Evolutionary conservation across 2,888 invertebrate species (phyloP).

Genomic region (Malthinus flaveolus): DNA sequence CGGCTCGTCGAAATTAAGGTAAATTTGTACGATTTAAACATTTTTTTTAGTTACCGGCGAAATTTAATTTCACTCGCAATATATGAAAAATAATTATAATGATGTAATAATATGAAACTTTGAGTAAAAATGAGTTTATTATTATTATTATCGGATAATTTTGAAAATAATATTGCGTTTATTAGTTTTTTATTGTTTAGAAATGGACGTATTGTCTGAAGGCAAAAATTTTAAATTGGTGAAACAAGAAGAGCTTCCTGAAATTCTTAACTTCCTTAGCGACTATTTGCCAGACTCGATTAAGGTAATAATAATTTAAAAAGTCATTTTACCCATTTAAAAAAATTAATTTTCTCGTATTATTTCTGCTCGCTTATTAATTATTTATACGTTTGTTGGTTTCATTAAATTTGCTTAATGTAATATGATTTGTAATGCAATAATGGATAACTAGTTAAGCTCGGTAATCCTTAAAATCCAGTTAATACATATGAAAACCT

Average conservation of each 20-base stretch:
- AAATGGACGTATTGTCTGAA: slow-evolving; percentile 85
- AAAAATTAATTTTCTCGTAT: not conserved
- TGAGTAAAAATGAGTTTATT: not conserved
- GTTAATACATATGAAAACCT: too few relatives aligned
- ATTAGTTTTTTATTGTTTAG: slow-evolving; percentile 56
- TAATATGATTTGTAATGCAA: too few relatives aligned
- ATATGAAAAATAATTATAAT: not conserved
- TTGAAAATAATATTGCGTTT: too few relatives aligned
- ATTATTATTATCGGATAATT: not conserved
- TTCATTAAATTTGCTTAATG: too few relatives aligned
- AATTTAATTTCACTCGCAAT: not conserved
- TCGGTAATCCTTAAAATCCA: too few relatives aligned
- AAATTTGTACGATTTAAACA: slow-evolving; percentile 1
- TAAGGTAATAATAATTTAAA: slow-evolving; percentile 65
- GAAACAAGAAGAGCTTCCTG: slow-evolving; percentile 81
- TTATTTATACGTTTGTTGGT: too few relatives aligned
- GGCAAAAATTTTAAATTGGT: slow-evolving; percentile 88
- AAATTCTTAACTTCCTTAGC: slow-evolving; percentile 77
- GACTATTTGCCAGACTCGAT: slow-evolving; percentile 84
- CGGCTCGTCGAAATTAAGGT: slow-evolving; percentile 20
- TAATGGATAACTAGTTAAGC: too few relatives aligned
- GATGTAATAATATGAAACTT: not conserved
- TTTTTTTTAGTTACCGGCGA: not conserved
- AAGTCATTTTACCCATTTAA: slow-evolving; percentile 5
- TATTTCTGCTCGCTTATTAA: not conserved